These are phyloP conservation scores for Rhombomys opimus DNA, from an alignment of 2,113 vertebrate genomes.

Conservation along the genomic window DNA sequence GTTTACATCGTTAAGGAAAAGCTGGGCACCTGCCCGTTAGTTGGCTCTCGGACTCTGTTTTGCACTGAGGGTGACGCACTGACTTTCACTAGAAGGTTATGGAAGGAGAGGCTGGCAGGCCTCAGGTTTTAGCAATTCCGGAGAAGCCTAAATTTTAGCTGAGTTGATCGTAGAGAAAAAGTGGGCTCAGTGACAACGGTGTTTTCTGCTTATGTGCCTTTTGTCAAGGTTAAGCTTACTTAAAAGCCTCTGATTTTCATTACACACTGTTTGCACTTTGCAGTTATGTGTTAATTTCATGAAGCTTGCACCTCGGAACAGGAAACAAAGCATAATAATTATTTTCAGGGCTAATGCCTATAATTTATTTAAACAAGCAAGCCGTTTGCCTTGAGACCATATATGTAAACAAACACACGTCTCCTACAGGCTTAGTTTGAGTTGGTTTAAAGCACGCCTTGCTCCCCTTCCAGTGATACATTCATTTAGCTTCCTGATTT, in stretches of 20 bases:
- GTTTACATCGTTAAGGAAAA: neutral
- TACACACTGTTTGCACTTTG: slow-evolving; percentile 7
- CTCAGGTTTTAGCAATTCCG: neutral
- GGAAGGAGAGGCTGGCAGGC: neutral
- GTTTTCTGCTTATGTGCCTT: neutral
- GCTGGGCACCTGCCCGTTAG: neutral
- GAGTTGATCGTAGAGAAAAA: slow-evolving; percentile 11
- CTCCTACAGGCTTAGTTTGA: neutral
- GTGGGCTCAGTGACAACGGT: neutral
- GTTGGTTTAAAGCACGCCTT: slow-evolving; percentile 42
- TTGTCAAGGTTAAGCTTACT: slow-evolving; percentile 30
- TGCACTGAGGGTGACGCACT: neutral
- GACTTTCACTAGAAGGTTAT: slow-evolving; percentile 12
- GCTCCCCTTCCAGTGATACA: neutral
- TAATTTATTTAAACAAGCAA: slow-evolving; percentile 58
- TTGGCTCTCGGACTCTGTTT: neutral
- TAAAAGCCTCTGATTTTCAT: slow-evolving; percentile 63
- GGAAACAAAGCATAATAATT: slow-evolving; percentile 47
- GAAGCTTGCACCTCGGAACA: slow-evolving; percentile 51
- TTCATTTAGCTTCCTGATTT: slow-evolving; percentile 39
- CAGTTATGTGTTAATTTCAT: slow-evolving; percentile 32
- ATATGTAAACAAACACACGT: slow-evolving; percentile 39
- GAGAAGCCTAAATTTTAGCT: neutral
- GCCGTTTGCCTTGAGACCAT: slow-evolving; percentile 16
- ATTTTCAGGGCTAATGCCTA: slow-evolving; percentile 42